Conservation (phyloP, 2,113 vertebrate genomes). For the Ifrita kowaldi region DNA sequence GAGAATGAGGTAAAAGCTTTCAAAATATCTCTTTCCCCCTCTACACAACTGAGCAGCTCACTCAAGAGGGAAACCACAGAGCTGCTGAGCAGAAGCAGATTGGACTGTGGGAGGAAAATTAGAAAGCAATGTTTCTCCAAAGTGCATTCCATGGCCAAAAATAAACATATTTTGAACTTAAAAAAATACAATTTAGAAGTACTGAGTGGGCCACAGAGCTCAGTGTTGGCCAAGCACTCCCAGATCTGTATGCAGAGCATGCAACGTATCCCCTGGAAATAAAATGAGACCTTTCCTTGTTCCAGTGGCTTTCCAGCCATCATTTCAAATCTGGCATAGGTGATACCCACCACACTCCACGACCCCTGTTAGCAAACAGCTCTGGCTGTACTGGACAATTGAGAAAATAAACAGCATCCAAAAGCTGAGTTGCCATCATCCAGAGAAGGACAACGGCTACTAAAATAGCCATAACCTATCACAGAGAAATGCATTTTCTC, state of each 20-base stretch:
- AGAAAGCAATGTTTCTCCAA: neutral
- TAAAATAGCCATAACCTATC: neutral
- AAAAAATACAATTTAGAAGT: neutral
- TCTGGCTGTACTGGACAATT: neutral
- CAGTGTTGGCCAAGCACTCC: neutral
- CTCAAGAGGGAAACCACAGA: neutral
- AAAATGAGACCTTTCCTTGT: neutral
- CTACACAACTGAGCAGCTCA: neutral
- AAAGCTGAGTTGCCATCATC: neutral
- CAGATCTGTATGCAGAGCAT: neutral
- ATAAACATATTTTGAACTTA: neutral
- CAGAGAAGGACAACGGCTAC: neutral
- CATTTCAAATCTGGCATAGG: neutral
- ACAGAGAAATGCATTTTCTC: neutral
- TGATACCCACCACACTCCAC: neutral
- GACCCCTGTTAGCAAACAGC: neutral
- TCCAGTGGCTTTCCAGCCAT: neutral
- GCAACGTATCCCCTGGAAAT: neutral
- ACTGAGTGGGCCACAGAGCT: neutral
- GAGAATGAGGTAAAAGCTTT: neutral
- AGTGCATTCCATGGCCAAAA: neutral
- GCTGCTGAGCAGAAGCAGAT: neutral
- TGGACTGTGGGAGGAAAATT: conserved; percentile 1
- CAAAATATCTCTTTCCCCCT: neutral
- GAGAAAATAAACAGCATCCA: neutral